Evolutionary conservation across 2,113 vertebrate species (phyloP), one percentile per base, ranked within the genome.

Genomic region (Glaucidium brasilianum): DNA sequence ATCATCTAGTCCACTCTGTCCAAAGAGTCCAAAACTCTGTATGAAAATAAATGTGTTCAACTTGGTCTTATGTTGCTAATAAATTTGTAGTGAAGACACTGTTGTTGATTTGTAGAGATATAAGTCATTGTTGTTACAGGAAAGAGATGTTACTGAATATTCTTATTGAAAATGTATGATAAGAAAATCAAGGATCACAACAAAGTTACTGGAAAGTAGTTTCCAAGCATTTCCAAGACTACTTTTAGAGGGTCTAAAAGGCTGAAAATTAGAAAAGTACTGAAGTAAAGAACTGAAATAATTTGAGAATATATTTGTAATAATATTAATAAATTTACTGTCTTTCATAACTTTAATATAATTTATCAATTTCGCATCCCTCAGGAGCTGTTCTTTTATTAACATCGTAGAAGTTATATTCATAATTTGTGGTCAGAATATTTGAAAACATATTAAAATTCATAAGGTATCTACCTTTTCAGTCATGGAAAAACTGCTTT

Each of bases 401-500:
- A 94, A 59, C 12, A n/a, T 11, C 0, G 0, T 59, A 75, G 37
- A 96, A 94, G 35, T 85, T 78, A 60, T 81, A 21, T 83, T 97
- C 21, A 58, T 80, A 86, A 94, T 91, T 92, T 94, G 27, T 73
- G 78, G 49, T 56, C 69, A 80, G 58, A 59, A 56, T 91, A 92
- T 85, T 85, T 86, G 60, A 45, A 18, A 90, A 49, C 34, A 39
- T 62, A 94, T 84, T 94, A 86, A 85, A 96, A 96, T 93, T 96
- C 84, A 71, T 37, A 62, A 15, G 5, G 5, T 88, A 71, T 17
- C 39, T 93, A 56, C 17, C 5, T 94, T 85, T 80, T 89, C 30
- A 90, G 30, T 86, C 59, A 68, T 55, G 82, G 37, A 41, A 91
- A 88, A 95, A 68, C 12, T 8, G 15, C 75, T 85, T 63, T 49